phyloP scores from a whole-genome alignment of 2,797 vertebrate species.

The Diglossa cyanea region DNA sequence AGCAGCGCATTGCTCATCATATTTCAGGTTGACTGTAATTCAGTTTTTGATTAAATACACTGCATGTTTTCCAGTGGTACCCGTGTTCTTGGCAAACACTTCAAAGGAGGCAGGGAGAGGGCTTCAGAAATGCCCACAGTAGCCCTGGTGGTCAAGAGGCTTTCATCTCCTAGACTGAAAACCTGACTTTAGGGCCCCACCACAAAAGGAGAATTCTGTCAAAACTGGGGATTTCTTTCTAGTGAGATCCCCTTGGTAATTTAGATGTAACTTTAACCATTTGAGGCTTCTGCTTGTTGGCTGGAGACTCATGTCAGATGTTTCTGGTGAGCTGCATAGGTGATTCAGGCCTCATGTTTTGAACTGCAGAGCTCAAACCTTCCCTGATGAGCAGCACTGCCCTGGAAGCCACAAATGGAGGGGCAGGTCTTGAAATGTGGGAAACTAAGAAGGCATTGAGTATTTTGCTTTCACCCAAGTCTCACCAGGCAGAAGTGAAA shows the following conservation, averaged over 20 bases:
- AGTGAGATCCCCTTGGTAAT: not conserved
- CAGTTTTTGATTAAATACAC: conserved; percentile 35
- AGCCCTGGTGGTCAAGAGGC: not conserved
- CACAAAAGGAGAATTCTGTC: not conserved
- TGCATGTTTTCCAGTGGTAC: not conserved
- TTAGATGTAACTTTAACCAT: not conserved
- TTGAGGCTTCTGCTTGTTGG: not conserved
- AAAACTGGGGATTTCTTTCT: not conserved
- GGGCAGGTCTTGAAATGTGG: not conserved
- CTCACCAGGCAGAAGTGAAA: not conserved
- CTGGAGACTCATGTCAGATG: not conserved
- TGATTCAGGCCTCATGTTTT: not conserved
- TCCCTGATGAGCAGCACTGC: not conserved
- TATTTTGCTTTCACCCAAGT: fast-evolving
- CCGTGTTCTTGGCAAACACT: not conserved
- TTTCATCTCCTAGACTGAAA: not conserved
- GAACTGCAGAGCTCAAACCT: fast-evolving
- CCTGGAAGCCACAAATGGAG: not conserved
- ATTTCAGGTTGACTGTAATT: conserved; percentile 41
- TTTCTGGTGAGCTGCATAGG: not conserved
- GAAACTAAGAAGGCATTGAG: not conserved
- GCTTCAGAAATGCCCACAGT: not conserved
- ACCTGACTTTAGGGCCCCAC: not conserved
- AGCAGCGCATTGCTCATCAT: conserved; percentile 2
- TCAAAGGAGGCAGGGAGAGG: not conserved